Percentiles rank a stretch among this genome's conserved stretches.
Conservation (phyloP, 2,888 invertebrate species). For the Dioctria linearis region DNA sequence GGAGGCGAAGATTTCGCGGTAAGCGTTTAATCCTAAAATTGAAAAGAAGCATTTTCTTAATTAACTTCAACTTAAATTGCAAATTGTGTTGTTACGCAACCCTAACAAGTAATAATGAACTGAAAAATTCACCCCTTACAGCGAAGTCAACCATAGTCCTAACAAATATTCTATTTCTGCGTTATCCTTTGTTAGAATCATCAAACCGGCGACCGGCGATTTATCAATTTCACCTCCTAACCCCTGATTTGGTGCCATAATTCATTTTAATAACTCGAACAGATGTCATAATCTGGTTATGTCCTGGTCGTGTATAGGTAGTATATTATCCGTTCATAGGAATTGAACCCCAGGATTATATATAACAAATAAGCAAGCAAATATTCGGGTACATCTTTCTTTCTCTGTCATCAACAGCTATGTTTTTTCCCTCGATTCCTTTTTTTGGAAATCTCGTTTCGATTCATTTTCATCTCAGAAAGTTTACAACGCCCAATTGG, state of each 20-base stretch:
- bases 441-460: constrained; percentile 13
- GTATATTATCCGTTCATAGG: background rate
- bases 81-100: constrained; percentile 27
- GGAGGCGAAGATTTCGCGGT: no score
- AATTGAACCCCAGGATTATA: constrained; percentile 27
- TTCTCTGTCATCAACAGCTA: constrained; percentile 41
- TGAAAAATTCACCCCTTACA: constrained; percentile 10
- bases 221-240: constrained; percentile 44
- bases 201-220: constrained; percentile 33
- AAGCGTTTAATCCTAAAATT: no score
- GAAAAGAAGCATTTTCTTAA: background rate
- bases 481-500: constrained; percentile 49
- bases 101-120: constrained; percentile 27
- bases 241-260: constrained; percentile 36
- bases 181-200: constrained; percentile 28
- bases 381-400: constrained; percentile 6
- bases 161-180: background rate
- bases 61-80: constrained; percentile 29
- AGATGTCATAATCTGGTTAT: constrained; percentile 56
- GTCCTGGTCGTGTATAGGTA: constrained; percentile 35
- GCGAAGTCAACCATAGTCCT: constrained; percentile 10
- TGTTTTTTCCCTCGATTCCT: constrained; percentile 22
- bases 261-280: constrained; percentile 55
- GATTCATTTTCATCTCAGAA: constrained; percentile 21
- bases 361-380: constrained; percentile 26